Evolutionary conservation across 2,888 invertebrate genomes (phyloP), one percentile per base, ranked within the genome.

Genomic region (Ecliptopera silaceata): DNA sequence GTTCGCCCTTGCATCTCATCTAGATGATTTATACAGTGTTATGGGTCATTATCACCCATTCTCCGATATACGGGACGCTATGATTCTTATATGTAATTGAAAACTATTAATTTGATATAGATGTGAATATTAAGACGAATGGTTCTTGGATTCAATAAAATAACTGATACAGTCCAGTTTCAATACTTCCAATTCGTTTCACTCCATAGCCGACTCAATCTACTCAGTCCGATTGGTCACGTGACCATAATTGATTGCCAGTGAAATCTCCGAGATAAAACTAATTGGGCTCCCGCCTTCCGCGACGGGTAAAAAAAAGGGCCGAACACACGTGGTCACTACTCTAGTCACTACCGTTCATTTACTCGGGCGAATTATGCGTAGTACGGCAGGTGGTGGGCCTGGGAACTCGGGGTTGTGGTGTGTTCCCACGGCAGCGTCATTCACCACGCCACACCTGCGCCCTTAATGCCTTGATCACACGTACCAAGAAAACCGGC

Each of bases 311-410:
- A 74, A 79, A 77, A 80, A 86, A 88, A 88, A 85, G 84, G 84
- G 75, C 74, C 34, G 76, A 74, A 76, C 80, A 91, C 91, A 91
- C 91, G 91, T 91, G 91, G 90, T 88, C 90, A 91, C 88, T 26
- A 20, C 20, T 20, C 20, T n/a, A n/a, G n/a, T n/a, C n/a, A n/a
- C n/a, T 90, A 91, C 91, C 90, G 90, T 90, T 89, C 90, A 88
- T 88, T 90, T 90, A 89, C 88, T 87, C 84, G 84, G 84, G 88
- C 89, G 88, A 89, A 90, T 90, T 88, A 91, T 89, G 90, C 89
- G 90, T 89, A 90, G 88, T 90, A 88, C 80, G 84, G 88, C 89
- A 88, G 88, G 89, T 88, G 41, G 41, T 22, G 22, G 68, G 70
- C 86, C 75, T 89, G 91, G 90, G 90, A 91, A 90, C 90, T 72